Conservation (phyloP, 2,888 invertebrate genomes). For the Apeira syringaria region DNA sequence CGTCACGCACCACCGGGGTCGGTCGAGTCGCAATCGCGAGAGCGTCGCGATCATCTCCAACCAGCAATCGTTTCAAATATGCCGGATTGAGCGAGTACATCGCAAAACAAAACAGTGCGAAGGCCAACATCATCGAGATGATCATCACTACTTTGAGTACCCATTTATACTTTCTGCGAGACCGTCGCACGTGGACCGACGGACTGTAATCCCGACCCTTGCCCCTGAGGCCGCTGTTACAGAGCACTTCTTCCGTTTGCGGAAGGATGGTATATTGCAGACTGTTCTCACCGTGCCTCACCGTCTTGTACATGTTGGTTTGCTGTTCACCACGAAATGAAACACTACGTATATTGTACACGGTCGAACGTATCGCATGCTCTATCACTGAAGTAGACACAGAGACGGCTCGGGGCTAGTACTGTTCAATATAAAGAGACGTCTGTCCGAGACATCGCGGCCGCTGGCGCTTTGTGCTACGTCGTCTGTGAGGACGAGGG, state of each 20-base stretch:
- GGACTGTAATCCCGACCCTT: constrained; percentile 80
- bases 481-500: constrained; percentile 45
- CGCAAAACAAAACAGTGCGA: constrained; percentile 34
- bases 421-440: constrained; percentile 51
- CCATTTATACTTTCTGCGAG: constrained; percentile 60
- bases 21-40: constrained; percentile 42
- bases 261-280: constrained; percentile 90
- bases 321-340: constrained; percentile 58
- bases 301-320: constrained; percentile 88
- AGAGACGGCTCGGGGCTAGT: constrained; percentile 33
- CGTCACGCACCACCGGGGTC: constrained; percentile 55
- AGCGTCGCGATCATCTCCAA: constrained; percentile 2
- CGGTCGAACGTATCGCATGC: constrained; percentile 66
- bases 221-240: constrained; percentile 83
- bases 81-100: constrained; percentile 55
- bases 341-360: constrained; percentile 72
- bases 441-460: constrained; percentile 61
- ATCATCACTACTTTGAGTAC: constrained; percentile 66
- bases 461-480: constrained; percentile 69
- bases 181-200: constrained; percentile 68
- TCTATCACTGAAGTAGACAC: constrained; percentile 34
- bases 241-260: constrained; percentile 87
- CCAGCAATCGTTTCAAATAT: constrained; percentile 24
- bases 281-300: constrained; percentile 89
- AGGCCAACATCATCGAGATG: constrained; percentile 59